Evolutionary conservation across 2,888 invertebrate species (phyloP).

Genomic region (Platycnemis pennipes): DNA sequence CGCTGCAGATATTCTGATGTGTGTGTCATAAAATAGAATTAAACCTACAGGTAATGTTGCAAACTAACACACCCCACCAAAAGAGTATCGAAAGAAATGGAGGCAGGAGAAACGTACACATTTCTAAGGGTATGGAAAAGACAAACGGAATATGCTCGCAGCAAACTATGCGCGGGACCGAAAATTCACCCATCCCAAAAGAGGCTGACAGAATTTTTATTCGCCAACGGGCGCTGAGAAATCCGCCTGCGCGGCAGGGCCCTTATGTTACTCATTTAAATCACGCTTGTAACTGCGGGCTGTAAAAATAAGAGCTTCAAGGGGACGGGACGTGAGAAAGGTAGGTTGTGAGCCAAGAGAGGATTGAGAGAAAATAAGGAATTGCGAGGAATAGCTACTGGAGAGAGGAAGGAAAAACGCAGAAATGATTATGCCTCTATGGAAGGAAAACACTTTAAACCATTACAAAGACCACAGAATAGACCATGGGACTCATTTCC

Average conservation of each 20-base stretch:
- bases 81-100: neutral
- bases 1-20: too few species aligned
- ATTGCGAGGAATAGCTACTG: too few species aligned
- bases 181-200: neutral
- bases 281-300: slow-evolving; percentile 20
- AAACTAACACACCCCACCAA: neutral
- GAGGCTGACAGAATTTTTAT: slow-evolving; percentile 12
- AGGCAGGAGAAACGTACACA: neutral
- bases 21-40: neutral
- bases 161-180: neutral
- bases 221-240: neutral
- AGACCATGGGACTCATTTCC: too few species aligned
- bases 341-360: too few species aligned
- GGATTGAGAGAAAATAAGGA: too few species aligned
- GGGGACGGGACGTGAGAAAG: neutral
- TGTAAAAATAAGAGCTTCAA: neutral
- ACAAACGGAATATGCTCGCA: neutral
- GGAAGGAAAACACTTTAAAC: neutral
- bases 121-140: neutral
- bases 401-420: too few species aligned
- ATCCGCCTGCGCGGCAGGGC: neutral
- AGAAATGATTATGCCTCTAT: neutral
- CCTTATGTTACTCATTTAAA: slow-evolving; percentile 32
- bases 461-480: too few species aligned
- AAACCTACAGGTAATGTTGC: neutral